Conservation (phyloP, 2,113 vertebrate genomes). For the Leucosticte australis region DNA sequence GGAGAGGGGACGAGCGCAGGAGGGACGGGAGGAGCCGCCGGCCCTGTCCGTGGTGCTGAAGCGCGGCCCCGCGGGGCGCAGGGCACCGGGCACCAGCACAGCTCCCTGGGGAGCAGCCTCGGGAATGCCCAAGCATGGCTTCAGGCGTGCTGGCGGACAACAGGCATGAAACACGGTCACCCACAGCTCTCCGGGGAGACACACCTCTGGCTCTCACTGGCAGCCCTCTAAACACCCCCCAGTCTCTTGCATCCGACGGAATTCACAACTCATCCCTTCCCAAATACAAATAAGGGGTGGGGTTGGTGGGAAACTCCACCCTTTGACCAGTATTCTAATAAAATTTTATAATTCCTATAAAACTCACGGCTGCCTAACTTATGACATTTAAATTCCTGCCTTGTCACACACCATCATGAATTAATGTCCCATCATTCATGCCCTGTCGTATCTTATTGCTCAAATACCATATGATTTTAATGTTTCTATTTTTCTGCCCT, state of each 20-base stretch:
- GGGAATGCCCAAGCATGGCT: rapidly evolving
- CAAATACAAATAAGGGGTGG: neutral
- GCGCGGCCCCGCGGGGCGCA: neutral
- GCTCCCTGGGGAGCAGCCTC: rapidly evolving
- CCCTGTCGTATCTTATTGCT: constrained; percentile 29
- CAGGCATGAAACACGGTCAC: rapidly evolving
- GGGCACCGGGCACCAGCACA: rapidly evolving
- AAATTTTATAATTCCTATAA: constrained; percentile 64
- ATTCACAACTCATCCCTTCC: neutral
- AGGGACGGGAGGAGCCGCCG: rapidly evolving
- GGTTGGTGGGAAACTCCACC: neutral
- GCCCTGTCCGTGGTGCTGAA: constrained; percentile 64
- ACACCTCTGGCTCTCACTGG: too few species aligned
- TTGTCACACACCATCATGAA: constrained; percentile 31
- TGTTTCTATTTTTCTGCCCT: constrained; percentile 28
- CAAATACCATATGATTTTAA: constrained; percentile 38
- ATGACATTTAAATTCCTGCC: constrained; percentile 47
- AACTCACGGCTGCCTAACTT: constrained; percentile 9
- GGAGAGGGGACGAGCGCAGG: rapidly evolving
- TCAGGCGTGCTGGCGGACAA: neutral
- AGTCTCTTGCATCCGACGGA: rapidly evolving
- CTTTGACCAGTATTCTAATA: neutral
- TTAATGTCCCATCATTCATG: constrained; percentile 54
- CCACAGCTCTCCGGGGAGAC: neutral
- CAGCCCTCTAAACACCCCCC: neutral